Evolutionary conservation across 2,888 invertebrate genomes (phyloP).

Genomic region (Syrista parreyssii): DNA sequence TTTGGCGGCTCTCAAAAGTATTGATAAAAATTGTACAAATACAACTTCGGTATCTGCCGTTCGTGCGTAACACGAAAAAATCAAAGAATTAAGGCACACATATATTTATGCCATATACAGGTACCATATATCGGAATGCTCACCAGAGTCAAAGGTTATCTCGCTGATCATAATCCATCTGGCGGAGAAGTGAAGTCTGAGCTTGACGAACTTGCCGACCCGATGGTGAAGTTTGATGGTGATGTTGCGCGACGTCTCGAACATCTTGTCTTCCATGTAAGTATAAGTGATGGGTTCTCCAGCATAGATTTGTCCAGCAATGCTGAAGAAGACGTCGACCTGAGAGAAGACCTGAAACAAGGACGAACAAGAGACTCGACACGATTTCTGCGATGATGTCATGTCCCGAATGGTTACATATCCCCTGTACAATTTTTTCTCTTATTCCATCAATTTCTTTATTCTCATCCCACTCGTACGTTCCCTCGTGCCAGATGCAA

Average conservation of each 20-base stretch:
- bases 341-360: conserved; percentile 79
- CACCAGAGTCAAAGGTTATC: conserved; percentile 85
- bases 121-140: conserved; percentile 44
- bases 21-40: not conserved
- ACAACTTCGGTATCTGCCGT: not conserved
- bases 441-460: not conserved
- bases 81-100: not conserved
- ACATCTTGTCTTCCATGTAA: conserved; percentile 80
- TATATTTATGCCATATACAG: not conserved
- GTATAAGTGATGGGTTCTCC: conserved; percentile 81
- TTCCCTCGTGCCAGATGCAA: not conserved
- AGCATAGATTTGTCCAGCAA: conserved; percentile 82
- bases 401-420: not conserved
- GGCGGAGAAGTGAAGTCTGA: conserved; percentile 82
- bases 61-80: not conserved
- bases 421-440: not conserved
- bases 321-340: conserved; percentile 82
- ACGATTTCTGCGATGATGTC: not conserved
- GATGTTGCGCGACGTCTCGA: conserved; percentile 85
- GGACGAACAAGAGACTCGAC: not conserved
- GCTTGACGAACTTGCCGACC: conserved; percentile 83
- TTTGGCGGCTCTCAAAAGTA: not conserved
- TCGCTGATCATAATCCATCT: conserved; percentile 93
- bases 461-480: not conserved
- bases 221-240: conserved; percentile 84